phyloP scores from a whole-genome alignment of 2,797 vertebrate genomes.

The Molossus molossus region DNA sequence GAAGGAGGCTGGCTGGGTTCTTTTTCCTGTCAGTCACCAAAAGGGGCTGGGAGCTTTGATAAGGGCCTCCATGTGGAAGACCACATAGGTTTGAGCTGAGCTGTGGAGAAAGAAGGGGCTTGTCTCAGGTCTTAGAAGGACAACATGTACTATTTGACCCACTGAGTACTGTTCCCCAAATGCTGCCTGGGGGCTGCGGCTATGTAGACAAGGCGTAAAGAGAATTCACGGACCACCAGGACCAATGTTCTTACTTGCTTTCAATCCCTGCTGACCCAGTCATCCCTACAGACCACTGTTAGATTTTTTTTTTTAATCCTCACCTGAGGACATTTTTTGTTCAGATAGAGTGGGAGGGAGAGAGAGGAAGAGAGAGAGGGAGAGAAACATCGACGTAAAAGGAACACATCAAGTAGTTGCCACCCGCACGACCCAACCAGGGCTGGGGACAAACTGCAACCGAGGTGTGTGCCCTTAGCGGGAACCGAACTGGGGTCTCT shows the following conservation, averaged over 20 bases:
- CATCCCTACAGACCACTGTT: conserved; percentile 2
- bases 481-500: no score
- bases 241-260: background rate
- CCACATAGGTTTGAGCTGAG: background rate
- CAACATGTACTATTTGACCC: background rate
- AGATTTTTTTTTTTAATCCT: background rate
- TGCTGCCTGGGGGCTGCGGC: background rate
- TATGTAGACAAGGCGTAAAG: background rate
- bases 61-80: background rate
- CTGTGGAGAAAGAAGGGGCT: background rate
- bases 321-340: no score
- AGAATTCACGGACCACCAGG: background rate
- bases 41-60: conserved; percentile 58
- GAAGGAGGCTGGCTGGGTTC: conserved; percentile 52
- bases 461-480: no score
- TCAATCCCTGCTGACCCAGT: background rate
- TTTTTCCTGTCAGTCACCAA: conserved; percentile 66
- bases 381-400: no score
- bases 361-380: no score
- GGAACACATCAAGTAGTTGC: no score
- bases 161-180: background rate
- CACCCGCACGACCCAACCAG: no score
- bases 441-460: no score
- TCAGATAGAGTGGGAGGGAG: no score
- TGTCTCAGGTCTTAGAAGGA: background rate